Base-by-base conservation (phyloP, 2,113 vertebrate genomes). In the Perca flavescens region DNA sequence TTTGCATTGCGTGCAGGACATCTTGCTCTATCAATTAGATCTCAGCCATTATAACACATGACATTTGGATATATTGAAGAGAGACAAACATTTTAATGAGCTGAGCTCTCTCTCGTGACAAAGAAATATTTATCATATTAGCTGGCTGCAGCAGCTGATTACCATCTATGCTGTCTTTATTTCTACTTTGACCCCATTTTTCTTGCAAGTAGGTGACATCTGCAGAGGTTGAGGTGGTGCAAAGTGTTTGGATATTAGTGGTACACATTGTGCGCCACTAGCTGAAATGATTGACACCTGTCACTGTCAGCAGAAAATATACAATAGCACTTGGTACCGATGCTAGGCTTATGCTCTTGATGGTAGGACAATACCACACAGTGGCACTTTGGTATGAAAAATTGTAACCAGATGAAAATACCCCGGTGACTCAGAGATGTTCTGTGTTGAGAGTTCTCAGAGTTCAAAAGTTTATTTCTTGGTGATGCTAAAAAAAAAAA, bases 71-170 rank as follows among this genome's bases (percentile, higher is more conserved):
- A 52, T 58, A 63, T 47, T 68, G n/a, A 85, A 84, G 58, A 63
- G 25, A 80, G 57, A 52, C 36, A 86, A 76, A 85, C 67, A 57
- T 77, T 89, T 85, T 86, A 91, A 89, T 85, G 72, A 90, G 82
- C 28, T 6, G 9, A 71, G 52, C 21, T 57, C 28, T 16, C 25
- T 79, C 31, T 61, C 40, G 65, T 52, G 70, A 54, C 50, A 74
- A 22, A 46, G 65, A 84, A 65, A 82, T 71, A 34, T 68, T 54
- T 57, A 53, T 80, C 49, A 72, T 56, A 71, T 82, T 79, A 66
- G 64, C n/a, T 17, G 25, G 54, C 36, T 56, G 68, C 57, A 43
- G 53, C 50, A 31, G 61, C 16, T 50, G 15, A 74, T 69, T 70
- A 78, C 68, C 11, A 54, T 77, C 46, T 13, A 7, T 47, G 57